Conservation (phyloP, 1,140 invertebrate genomes). For the Nebria ingens region DNA sequence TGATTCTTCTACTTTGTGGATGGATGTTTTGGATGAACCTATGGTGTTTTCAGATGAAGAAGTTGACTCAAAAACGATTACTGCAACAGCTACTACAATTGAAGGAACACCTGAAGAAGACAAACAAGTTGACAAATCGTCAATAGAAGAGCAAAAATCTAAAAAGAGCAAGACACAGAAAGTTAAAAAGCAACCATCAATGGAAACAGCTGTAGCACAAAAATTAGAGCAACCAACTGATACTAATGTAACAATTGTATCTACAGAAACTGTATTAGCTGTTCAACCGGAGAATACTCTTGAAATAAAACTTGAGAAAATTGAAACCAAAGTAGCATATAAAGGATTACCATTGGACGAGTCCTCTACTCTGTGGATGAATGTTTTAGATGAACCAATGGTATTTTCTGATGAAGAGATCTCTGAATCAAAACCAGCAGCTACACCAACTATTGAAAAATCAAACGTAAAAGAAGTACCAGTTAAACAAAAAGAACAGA, state of each 20-base stretch:
- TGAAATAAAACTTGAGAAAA: not conserved
- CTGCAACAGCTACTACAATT: not conserved
- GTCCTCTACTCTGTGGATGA: conserved; percentile 39
- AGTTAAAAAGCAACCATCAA: not conserved
- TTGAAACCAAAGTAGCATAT: conserved; percentile 21
- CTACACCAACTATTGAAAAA: too few relatives aligned
- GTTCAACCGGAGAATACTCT: not conserved
- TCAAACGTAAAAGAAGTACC: not conserved
- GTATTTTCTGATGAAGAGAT: conserved; percentile 26
- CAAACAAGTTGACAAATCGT: not conserved
- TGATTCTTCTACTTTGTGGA: conserved; percentile 28
- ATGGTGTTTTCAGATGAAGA: conserved; percentile 19
- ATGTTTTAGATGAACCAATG: conserved; percentile 42
- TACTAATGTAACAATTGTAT: too few relatives aligned
- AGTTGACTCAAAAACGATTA: conserved; percentile 16
- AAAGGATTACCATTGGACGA: conserved; percentile 38
- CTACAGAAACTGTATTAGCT: too few relatives aligned
- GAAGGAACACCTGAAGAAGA: not conserved
- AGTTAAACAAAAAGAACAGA: not conserved
- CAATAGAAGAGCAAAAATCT: not conserved
- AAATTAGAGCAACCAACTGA: too few relatives aligned
- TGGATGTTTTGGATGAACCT: conserved; percentile 24
- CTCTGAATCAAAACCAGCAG: conserved; percentile 10
- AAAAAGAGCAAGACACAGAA: not conserved
- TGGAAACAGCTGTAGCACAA: not conserved